These are phyloP conservation scores for Perca flavescens DNA, from an alignment of 2,113 vertebrate species.

Conservation along the genomic window DNA sequence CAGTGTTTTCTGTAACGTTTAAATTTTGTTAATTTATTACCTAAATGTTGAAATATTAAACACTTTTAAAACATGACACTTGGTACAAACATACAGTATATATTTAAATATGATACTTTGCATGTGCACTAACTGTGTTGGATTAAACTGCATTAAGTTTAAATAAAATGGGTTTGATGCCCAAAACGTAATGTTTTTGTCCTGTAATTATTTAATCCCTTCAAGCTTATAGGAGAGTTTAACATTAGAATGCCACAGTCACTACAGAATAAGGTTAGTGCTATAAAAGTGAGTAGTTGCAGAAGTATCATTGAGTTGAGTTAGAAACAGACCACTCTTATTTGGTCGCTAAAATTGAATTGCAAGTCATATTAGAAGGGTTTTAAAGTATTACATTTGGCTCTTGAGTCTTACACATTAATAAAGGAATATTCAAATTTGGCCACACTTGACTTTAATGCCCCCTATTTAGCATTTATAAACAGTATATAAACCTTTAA, in stretches of 20 bases:
- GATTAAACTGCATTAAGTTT: constrained; percentile 80
- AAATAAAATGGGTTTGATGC: constrained; percentile 82
- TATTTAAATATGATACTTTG: constrained; percentile 81
- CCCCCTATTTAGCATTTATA: background rate
- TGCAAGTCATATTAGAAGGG: background rate
- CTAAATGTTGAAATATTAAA: constrained; percentile 73
- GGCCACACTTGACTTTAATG: background rate
- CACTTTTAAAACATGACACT: constrained; percentile 75
- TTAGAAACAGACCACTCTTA: background rate
- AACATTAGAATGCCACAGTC: background rate
- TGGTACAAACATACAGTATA: constrained; percentile 76
- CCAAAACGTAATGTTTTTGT: constrained; percentile 50
- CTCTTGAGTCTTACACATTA: background rate
- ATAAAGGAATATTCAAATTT: background rate
- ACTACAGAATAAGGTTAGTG: background rate
- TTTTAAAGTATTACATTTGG: background rate
- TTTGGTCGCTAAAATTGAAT: background rate
- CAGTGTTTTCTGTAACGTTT: constrained; percentile 74
- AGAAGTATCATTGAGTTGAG: background rate
- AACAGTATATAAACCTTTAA: background rate
- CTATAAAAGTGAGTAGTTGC: background rate
- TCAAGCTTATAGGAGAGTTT: background rate
- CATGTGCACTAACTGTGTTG: constrained; percentile 85
- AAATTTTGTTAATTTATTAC: constrained; percentile 73
- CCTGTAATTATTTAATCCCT: constrained; percentile 4